Evolutionary conservation across 1,140 invertebrate species (phyloP).

Genomic region (Eupristina koningsbergeri): DNA sequence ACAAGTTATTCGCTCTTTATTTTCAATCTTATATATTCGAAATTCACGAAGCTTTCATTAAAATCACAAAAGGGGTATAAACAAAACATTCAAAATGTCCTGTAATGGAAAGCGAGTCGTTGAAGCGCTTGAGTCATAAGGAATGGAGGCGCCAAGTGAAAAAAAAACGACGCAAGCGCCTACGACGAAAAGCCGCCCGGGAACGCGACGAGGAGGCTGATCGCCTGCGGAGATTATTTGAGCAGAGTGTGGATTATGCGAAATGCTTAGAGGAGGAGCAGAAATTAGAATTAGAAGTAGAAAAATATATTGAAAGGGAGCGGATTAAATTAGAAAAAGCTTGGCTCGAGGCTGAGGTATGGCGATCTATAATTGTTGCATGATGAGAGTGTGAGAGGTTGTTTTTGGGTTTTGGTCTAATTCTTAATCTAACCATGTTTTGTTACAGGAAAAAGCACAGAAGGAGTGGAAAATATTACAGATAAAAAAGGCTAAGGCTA

Average conservation of each 20-base stretch:
- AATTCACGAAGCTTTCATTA: no score
- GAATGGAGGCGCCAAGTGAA: slow-evolving; percentile 78
- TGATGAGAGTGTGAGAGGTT: slow-evolving; percentile 8
- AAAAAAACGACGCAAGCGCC: slow-evolving; percentile 75
- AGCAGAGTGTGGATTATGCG: slow-evolving; percentile 68
- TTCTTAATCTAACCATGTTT: background rate
- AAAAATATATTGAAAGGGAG: slow-evolving; percentile 69
- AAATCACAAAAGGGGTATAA: background rate
- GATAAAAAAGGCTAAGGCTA: slow-evolving; percentile 70
- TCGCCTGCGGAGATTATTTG: slow-evolving; percentile 56
- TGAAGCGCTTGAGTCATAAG: slow-evolving; percentile 68
- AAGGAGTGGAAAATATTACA: slow-evolving; percentile 74
- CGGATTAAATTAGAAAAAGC: slow-evolving; percentile 61
- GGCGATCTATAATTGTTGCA: slow-evolving; percentile 43
- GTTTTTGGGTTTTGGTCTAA: background rate
- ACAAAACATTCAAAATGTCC: slow-evolving; percentile 49
- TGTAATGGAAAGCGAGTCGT: slow-evolving; percentile 50
- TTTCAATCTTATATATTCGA: background rate
- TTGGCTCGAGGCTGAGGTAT: slow-evolving; percentile 71
- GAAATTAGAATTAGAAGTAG: slow-evolving; percentile 69
- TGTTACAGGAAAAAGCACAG: slow-evolving; percentile 66
- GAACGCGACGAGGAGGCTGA: slow-evolving; percentile 61
- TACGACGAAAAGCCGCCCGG: slow-evolving; percentile 72
- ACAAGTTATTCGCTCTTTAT: background rate
- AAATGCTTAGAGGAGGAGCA: slow-evolving; percentile 69